These are phyloP conservation scores for Andricus quercusramuli DNA, from an alignment of 2,888 invertebrate genomes.

Conservation along the genomic window DNA sequence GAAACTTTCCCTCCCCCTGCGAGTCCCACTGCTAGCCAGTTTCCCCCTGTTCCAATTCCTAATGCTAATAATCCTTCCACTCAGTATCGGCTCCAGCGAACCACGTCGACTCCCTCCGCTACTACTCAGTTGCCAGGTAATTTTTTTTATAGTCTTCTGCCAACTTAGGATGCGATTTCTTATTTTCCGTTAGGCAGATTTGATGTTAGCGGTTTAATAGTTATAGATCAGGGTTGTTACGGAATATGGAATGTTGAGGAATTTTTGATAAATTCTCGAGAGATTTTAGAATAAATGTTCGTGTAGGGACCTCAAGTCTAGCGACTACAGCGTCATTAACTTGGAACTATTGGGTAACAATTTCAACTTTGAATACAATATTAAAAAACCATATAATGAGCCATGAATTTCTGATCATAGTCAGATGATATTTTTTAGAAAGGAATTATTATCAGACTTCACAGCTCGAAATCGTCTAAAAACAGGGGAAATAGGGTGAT, in stretches of 20 bases:
- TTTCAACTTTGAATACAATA: background rate
- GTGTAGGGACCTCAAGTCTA: background rate
- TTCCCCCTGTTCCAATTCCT: slow-evolving; percentile 74
- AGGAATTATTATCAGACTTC: background rate
- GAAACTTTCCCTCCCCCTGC: slow-evolving; percentile 81
- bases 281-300: too few species aligned
- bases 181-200: background rate
- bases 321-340: background rate
- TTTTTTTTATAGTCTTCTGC: slow-evolving; percentile 44
- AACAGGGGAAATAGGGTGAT: too few species aligned
- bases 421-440: background rate
- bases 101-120: slow-evolving; percentile 81
- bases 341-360: background rate
- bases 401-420: background rate
- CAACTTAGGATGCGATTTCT: slow-evolving; percentile 6
- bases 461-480: too few species aligned
- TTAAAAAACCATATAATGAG: background rate
- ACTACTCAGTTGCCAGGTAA: slow-evolving; percentile 83
- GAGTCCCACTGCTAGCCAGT: slow-evolving; percentile 80
- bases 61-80: slow-evolving; percentile 74
- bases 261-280: background rate
- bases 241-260: background rate
- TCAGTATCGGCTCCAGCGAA: slow-evolving; percentile 82
- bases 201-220: background rate
- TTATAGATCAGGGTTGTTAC: background rate